Evolutionary conservation across 2,888 invertebrate genomes (phyloP).

Genomic region (Morpho deidamia): DNA sequence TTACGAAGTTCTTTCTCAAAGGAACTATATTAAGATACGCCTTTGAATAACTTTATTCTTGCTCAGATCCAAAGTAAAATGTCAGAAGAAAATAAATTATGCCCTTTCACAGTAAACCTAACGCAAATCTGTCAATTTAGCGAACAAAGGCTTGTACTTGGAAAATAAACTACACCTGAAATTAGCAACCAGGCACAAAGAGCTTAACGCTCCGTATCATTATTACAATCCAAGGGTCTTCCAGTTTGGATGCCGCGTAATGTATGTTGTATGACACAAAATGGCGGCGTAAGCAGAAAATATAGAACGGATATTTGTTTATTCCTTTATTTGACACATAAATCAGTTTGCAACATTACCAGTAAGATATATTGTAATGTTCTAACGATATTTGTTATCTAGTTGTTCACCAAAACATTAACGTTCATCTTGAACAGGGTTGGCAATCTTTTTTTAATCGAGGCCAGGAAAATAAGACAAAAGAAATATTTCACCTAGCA

Average conservation of each 20-base stretch:
- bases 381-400: too few species aligned
- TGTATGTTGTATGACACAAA: conserved; percentile 28
- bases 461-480: too few species aligned
- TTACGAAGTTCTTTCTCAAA: background rate
- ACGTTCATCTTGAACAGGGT: too few species aligned
- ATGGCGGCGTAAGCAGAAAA: conserved; percentile 39
- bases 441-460: too few species aligned
- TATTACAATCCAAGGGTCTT: too few species aligned
- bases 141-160: conserved; percentile 29
- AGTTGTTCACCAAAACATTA: too few species aligned
- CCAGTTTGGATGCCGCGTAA: too few species aligned
- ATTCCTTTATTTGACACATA: too few species aligned
- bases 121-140: conserved; percentile 28
- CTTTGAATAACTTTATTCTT: background rate
- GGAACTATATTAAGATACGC: background rate
- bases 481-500: too few species aligned
- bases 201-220: background rate
- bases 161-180: conserved; percentile 29
- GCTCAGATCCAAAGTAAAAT: conserved; percentile 5
- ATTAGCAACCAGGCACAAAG: conserved; percentile 22
- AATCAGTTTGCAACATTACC: too few species aligned
- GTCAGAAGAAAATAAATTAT: conserved; percentile 14
- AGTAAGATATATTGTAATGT: too few species aligned
- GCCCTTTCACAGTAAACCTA: conserved; percentile 5
- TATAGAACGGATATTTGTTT: conserved; percentile 38